A percentile compares a stretch with the other conserved stretches of the same genome.
Evolutionary conservation across 2,113 vertebrate species (phyloP).

Genomic region (Scomber japonicus): DNA sequence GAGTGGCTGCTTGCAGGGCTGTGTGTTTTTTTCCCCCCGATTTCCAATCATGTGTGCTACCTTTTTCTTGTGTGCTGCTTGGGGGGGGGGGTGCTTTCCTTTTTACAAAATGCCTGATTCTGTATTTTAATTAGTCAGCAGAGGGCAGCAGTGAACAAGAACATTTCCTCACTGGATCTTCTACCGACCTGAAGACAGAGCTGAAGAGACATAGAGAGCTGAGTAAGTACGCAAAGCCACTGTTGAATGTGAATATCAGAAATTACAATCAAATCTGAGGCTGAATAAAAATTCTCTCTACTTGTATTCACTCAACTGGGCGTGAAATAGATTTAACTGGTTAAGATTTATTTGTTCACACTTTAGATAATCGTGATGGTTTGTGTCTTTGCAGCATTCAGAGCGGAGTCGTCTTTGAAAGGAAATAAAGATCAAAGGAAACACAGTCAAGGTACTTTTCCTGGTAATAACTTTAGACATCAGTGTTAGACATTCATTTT

Average conservation of each 20-base stretch:
- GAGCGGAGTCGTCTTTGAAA: slow-evolving; percentile 62
- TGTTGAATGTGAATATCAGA: neutral
- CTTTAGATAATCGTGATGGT: slow-evolving; percentile 13
- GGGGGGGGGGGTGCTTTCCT: neutral
- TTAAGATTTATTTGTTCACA: neutral
- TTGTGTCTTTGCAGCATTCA: slow-evolving; percentile 78
- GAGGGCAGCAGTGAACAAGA: slow-evolving; percentile 92
- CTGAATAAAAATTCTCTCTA: neutral
- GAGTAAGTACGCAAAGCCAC: slow-evolving; percentile 78
- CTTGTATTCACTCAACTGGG: neutral
- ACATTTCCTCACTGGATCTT: slow-evolving; percentile 56
- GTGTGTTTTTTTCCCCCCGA: neutral
- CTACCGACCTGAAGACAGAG: slow-evolving; percentile 78
- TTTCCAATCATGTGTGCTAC: slow-evolving; percentile 12
- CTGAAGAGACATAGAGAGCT: slow-evolving; percentile 83
- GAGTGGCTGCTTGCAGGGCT: slow-evolving; percentile 6
- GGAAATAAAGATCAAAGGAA: slow-evolving; percentile 3
- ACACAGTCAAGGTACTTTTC: slow-evolving; percentile 41
- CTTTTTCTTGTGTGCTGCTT: neutral
- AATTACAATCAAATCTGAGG: neutral
- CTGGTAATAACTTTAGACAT: neutral
- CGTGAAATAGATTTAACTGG: neutral
- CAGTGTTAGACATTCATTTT: neutral
- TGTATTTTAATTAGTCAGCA: slow-evolving; percentile 85
- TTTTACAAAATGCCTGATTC: neutral